These are phyloP conservation scores for Drosophila jambulina DNA, from an alignment of 1,140 invertebrate species.

Conservation along the genomic window DNA sequence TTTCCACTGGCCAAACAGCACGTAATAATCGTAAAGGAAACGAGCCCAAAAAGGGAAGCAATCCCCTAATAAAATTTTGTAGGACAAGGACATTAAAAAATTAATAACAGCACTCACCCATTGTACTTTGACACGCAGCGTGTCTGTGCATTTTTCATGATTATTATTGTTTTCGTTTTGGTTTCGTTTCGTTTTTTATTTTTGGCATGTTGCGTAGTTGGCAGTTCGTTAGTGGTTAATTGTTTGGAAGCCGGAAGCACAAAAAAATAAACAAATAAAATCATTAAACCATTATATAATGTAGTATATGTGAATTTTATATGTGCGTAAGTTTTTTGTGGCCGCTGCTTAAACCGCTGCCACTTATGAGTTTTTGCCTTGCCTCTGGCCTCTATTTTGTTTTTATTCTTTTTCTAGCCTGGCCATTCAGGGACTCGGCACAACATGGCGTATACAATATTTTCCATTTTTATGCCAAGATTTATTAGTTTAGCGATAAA, in stretches of 20 bases:
- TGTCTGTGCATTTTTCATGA: constrained; percentile 62
- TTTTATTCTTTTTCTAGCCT: constrained; percentile 39
- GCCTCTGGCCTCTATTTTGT: constrained; percentile 35
- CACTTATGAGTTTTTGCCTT: constrained; percentile 43
- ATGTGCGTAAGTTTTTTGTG: constrained; percentile 39
- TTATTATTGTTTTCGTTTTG: constrained; percentile 48
- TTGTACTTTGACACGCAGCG: constrained; percentile 80
- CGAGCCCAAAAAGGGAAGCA: constrained; percentile 14
- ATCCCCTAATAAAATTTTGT: constrained; percentile 34
- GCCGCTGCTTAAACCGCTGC: constrained; percentile 23
- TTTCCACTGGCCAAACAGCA: constrained; percentile 26
- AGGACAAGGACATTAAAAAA: constrained; percentile 55
- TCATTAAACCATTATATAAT: constrained; percentile 64
- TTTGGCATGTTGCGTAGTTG: constrained; percentile 47
- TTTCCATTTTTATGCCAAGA: constrained; percentile 70
- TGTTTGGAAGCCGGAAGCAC: constrained; percentile 62
- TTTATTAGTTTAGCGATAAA: constrained; percentile 75
- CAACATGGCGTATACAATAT: constrained; percentile 68
- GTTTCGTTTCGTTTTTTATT: constrained; percentile 11
- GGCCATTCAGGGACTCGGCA: constrained; percentile 33
- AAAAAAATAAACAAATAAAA: constrained; percentile 63
- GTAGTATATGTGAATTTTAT: constrained; percentile 38
- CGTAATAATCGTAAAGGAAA: constrained; percentile 61
- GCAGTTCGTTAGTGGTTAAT: constrained; percentile 76
- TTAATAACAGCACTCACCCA: constrained; percentile 78